A percentile compares a stretch with the other conserved stretches of the same genome.
Evolutionary conservation across 2,113 vertebrate species (phyloP).

Genomic region (Prunella himalayana): DNA sequence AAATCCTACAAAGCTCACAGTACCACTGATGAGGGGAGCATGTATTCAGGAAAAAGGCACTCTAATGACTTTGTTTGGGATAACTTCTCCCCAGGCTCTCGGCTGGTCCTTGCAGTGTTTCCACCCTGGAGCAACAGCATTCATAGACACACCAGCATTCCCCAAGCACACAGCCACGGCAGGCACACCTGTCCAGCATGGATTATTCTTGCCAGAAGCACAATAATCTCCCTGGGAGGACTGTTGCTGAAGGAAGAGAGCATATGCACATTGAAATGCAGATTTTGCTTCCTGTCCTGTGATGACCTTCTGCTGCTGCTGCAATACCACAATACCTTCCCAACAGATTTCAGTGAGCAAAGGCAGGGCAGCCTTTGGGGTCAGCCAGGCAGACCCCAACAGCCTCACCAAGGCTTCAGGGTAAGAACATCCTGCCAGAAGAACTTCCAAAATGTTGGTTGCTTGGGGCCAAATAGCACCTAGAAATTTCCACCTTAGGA

Average conservation of each 20-base stretch:
- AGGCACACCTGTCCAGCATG: background rate
- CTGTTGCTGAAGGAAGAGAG: background rate
- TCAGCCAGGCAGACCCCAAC: background rate
- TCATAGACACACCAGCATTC: rapidly evolving
- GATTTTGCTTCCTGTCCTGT: background rate
- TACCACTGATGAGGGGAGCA: background rate
- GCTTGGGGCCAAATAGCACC: rapidly evolving
- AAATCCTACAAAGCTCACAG: background rate
- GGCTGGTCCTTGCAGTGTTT: background rate
- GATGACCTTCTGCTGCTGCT: background rate
- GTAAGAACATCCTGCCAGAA: background rate
- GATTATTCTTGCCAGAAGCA: slow-evolving; percentile 35
- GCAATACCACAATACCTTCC: background rate
- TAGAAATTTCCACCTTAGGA: background rate
- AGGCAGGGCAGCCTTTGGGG: background rate
- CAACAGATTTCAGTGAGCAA: background rate
- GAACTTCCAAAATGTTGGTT: background rate
- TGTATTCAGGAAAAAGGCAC: background rate
- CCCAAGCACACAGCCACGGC: rapidly evolving
- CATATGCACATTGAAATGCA: background rate
- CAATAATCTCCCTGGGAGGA: slow-evolving; percentile 20
- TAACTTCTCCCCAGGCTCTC: background rate
- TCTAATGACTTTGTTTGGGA: background rate
- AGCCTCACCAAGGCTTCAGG: background rate
- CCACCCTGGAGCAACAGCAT: background rate